A percentile compares a stretch with the other conserved stretches of the same genome.
Evolutionary conservation across 2,888 invertebrate species (phyloP).

Genomic region (Mythimna albipuncta): DNA sequence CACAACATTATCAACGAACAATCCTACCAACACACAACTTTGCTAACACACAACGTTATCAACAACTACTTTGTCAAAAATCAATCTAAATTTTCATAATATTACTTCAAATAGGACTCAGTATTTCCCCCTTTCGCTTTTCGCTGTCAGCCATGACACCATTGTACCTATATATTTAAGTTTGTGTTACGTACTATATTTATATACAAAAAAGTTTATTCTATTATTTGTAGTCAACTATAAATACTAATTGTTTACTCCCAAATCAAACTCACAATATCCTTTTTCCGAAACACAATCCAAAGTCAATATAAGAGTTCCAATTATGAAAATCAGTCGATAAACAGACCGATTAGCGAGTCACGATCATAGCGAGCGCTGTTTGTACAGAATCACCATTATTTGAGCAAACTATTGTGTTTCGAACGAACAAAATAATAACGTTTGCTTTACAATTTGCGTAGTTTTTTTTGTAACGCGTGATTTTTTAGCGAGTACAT

Average conservation of each 20-base stretch:
- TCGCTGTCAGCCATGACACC: no score
- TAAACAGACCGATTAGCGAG: conserved; percentile 64
- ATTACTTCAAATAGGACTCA: no score
- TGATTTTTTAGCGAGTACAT: conserved; percentile 43
- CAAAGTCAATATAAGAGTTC: conserved; percentile 37
- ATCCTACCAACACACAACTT: no score
- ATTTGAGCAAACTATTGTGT: conserved; percentile 57
- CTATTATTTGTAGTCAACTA: no score
- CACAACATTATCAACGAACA: not conserved
- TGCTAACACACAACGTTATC: no score
- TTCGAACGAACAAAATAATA: conserved; percentile 46
- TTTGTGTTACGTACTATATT: no score
- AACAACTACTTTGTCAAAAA: no score
- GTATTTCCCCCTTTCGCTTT: no score
- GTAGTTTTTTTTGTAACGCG: conserved; percentile 43
- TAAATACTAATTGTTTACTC: not conserved
- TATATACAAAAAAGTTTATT: no score
- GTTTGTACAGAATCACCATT: conserved; percentile 51
- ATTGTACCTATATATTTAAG: no score
- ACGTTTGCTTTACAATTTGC: conserved; percentile 51
- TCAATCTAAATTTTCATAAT: no score
- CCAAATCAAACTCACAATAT: conserved; percentile 31
- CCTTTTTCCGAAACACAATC: conserved; percentile 29
- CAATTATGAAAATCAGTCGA: conserved; percentile 56
- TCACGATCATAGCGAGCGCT: conserved; percentile 62